Conservation (phyloP, 35 echinoderm and acorn worm genomes). For the Amphiura filiformis region DNA sequence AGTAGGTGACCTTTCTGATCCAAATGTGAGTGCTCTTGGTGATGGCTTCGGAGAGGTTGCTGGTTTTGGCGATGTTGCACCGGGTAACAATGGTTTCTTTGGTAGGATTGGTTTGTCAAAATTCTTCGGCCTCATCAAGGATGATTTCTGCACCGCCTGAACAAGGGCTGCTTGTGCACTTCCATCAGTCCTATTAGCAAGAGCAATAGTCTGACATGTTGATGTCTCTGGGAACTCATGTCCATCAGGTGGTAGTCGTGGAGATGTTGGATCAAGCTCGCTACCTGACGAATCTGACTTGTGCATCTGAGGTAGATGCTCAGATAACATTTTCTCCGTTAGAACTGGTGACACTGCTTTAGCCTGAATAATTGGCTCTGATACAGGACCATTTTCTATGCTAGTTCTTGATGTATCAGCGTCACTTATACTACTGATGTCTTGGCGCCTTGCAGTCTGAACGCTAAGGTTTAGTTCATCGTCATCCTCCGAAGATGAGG, state of each 20-base stretch:
- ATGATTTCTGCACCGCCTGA: constrained; percentile 13
- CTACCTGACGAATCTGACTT: constrained; percentile 38
- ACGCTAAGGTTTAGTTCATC: neutral
- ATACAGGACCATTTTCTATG: neutral
- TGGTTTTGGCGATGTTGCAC: neutral
- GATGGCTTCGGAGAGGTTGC: neutral
- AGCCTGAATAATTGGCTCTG: neutral
- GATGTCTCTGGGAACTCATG: constrained; percentile 72
- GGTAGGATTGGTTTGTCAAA: neutral
- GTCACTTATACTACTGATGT: constrained; percentile 1
- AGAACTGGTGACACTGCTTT: neutral
- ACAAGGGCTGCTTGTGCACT: neutral
- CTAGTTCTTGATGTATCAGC: constrained; percentile 1
- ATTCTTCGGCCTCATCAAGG: neutral
- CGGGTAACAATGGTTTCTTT: neutral
- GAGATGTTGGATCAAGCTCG: constrained; percentile 61
- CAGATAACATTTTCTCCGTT: neutral
- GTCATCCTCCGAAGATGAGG: neutral
- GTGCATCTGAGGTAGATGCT: neutral
- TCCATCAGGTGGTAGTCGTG: constrained; percentile 85
- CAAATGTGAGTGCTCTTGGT: neutral
- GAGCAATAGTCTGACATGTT: constrained; percentile 42
- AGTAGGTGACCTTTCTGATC: neutral
- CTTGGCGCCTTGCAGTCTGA: neutral
- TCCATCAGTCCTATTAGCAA: neutral